Percentiles rank a stretch among this genome's conserved stretches.
Evolutionary conservation across 1,140 invertebrate genomes (phyloP).

Genomic region (Acromyrmex charruanus): DNA sequence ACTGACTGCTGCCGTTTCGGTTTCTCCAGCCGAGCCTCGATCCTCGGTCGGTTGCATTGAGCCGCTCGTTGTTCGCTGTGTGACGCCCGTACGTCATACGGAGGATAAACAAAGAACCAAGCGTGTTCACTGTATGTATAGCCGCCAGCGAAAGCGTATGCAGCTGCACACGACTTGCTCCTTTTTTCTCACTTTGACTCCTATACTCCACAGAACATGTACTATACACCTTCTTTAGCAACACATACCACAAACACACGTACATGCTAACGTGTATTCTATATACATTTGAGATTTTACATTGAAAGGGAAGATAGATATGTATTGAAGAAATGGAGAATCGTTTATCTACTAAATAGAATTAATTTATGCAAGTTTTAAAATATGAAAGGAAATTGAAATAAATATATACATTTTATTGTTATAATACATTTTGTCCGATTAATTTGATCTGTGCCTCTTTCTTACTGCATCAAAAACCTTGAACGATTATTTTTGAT

Average conservation of each 20-base stretch:
- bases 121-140: not conserved
- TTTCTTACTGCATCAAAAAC: not conserved
- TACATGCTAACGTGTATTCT: not conserved
- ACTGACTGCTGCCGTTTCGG: slow-evolving; percentile 1
- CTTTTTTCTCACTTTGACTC: not conserved
- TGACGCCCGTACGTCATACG: not conserved
- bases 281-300: not conserved
- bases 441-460: not conserved
- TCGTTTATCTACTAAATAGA: too few species aligned
- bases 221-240: too few species aligned
- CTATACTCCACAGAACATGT: not conserved
- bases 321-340: not conserved
- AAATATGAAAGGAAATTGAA: not conserved
- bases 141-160: not conserved
- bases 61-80: not conserved
- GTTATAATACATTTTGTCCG: not conserved
- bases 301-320: not conserved
- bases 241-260: not conserved
- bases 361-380: not conserved
- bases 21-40: not conserved
- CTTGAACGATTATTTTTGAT: not conserved
- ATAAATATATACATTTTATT: not conserved
- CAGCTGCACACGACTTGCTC: not conserved
- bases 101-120: slow-evolving; percentile 39
- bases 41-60: not conserved